Conservation (phyloP, 2,797 vertebrate genomes). For the Rhinatrema bivittatum region DNA sequence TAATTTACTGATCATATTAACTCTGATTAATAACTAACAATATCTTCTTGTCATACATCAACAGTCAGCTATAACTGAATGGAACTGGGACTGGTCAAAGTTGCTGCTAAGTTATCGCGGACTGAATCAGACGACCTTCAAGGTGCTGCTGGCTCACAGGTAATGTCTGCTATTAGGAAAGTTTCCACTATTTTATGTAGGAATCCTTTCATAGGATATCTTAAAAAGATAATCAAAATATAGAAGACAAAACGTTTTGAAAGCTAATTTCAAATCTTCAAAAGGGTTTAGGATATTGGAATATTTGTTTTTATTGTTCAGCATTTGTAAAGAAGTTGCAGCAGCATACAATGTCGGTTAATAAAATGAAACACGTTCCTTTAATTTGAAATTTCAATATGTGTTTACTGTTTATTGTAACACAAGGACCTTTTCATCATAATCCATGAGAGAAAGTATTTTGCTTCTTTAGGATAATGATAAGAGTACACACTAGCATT, state of each 20-base stretch:
- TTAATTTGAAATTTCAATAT: no score
- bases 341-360: no score
- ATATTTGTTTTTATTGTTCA: background rate
- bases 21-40: constrained; percentile 93
- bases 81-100: constrained; percentile 82
- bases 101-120: constrained; percentile 75
- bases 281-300: no score
- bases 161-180: constrained; percentile 61
- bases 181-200: background rate
- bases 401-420: no score
- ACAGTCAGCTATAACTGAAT: constrained; percentile 77
- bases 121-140: constrained; percentile 82
- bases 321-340: no score
- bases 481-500: no score
- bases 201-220: background rate
- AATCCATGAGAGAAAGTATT: no score
- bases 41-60: constrained; percentile 78
- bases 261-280: background rate
- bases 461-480: no score
- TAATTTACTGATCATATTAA: constrained; percentile 92
- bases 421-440: no score
- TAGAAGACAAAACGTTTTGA: background rate
- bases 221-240: background rate
- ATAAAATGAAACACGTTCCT: no score
- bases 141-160: constrained; percentile 81